Base-by-base conservation (phyloP, 2,888 invertebrate genomes). In the Chrysolina oricalcia region DNA sequence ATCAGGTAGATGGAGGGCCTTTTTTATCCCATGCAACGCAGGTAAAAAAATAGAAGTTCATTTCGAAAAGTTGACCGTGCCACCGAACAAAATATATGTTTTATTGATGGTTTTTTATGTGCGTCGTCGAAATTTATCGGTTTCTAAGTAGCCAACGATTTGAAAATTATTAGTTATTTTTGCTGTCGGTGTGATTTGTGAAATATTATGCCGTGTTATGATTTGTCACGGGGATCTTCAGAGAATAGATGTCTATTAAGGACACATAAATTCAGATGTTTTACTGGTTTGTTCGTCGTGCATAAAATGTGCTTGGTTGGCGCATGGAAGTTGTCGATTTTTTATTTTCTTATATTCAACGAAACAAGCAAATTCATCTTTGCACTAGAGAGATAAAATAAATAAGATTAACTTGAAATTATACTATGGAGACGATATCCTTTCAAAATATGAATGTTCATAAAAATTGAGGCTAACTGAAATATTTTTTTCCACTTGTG, bases 1-100 rank as follows among this genome's bases (percentile, higher is more conserved):
- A 83, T 83, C 85, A 84, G 85, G 85, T 84, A 84, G 85, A 83
- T 81, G 78, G 74, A 79, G 78, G 80, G 79, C 75, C 80, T 81
- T 82, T 83, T 83, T 81, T 79, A 73, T 79, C 76, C 78, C 75
- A 76, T 78, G 78, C 75, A 73, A 70, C 70, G 77, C 84, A 83
- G 84, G 84, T 84, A 84, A 81, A 84, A 84, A 85, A 84, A 80
- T 72, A 69, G 68, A 40, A 74, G 76, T 78, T 76, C 80, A 73
- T 77, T 76, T 78, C 68, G 75, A 73, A 76, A 77, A 73, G 74
- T 72, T 76, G 78, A 77, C 78, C 78, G 73, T 66, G 77, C 78
- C 74, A 77, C 73, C 73, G 77, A 68, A 68, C 73, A 53, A 72
- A 77, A 77, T 70, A 70, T 76, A 68, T 68, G 70, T 72, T 65